Evolutionary conservation across 2,888 invertebrate species (phyloP).

Genomic region (Trissolcus japonicus): DNA sequence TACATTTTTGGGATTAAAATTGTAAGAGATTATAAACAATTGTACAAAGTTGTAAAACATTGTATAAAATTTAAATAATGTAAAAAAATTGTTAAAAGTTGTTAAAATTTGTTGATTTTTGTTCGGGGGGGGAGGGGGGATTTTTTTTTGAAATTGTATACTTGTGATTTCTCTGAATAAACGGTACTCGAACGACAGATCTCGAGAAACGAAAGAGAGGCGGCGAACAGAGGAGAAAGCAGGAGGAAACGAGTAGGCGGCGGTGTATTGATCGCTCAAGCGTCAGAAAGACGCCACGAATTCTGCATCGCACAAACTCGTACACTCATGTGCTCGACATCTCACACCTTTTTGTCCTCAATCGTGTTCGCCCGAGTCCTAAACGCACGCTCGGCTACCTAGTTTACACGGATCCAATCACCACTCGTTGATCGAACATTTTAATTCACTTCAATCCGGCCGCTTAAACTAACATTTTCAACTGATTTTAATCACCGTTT

Average conservation of each 20-base stretch:
- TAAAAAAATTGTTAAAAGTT: too few species aligned
- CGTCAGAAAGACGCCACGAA: constrained; percentile 60
- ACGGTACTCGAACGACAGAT: constrained; percentile 33
- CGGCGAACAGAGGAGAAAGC: constrained; percentile 38
- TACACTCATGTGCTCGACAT: constrained; percentile 37
- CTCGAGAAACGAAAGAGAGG: constrained; percentile 29
- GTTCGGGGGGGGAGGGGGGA: too few species aligned
- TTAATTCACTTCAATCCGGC: constrained; percentile 20
- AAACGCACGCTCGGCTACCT: constrained; percentile 12
- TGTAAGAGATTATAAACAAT: too few species aligned
- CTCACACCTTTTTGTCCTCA: constrained; percentile 38
- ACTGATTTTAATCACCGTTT: not conserved
- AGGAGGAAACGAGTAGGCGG: constrained; percentile 50
- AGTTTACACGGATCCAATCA: constrained; percentile 18
- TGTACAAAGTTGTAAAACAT: too few species aligned
- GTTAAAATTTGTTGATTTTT: too few species aligned
- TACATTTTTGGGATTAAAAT: too few species aligned
- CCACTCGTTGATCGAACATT: constrained; percentile 13
- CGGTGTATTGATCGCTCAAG: constrained; percentile 71
- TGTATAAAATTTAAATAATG: too few species aligned
- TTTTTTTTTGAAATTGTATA: constrained; percentile 7
- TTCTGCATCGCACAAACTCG: constrained; percentile 54
- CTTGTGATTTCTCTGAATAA: constrained; percentile 34
- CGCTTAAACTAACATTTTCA: constrained; percentile 1
- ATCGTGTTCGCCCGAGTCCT: constrained; percentile 10